Evolutionary conservation across 2,797 vertebrate genomes (phyloP), one percentile per base, ranked within the genome.

Genomic region (Gadopsis bispinosus): DNA sequence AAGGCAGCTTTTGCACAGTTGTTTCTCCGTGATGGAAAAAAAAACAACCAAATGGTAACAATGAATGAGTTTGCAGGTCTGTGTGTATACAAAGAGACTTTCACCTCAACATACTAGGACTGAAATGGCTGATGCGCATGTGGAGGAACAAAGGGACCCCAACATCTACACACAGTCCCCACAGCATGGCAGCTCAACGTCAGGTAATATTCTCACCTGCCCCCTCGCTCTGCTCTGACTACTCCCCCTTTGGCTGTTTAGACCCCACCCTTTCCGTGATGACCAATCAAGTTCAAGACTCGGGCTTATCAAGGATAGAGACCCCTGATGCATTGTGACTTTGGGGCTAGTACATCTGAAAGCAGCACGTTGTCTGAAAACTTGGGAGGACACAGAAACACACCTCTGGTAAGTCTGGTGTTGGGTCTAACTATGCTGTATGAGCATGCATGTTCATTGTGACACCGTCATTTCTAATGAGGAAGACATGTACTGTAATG

Each of bases 251-350:
- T n/a, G 12, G 31, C 35, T n/a, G 22, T 41, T 76, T 59, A 83
- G 67, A 45, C 77, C 74, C 83, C 84, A 48, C 92, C 91, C 73
- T 67, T 41, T 69, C 48, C 69, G 20, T 12, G n/a, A 64, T 65
- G 72, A 72, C 93, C 92, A 94, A 94, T 93, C 75, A 86, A 89
- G 83, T 85, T 88, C 85, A 88, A 75, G 72, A 68, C 19, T 77
- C 75, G 45, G 5, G n/a, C 12, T 58, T 43, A 47, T 80, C 63
- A 77, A 33, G 48, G 69, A 65, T 54, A 75, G 69, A 71, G 63
- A 77, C 54, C 72, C 61, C 29, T 51, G 33, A 11, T 61, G 17
- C 50, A 13, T 69, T 55, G 14, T 77, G 45, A 62, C 58, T 48
- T 41, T 51, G 69, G 51, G 39, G 59, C 69, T 45, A 19, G 35